Evolutionary conservation across 1,140 invertebrate species (phyloP).

Genomic region (Grapholita molesta): DNA sequence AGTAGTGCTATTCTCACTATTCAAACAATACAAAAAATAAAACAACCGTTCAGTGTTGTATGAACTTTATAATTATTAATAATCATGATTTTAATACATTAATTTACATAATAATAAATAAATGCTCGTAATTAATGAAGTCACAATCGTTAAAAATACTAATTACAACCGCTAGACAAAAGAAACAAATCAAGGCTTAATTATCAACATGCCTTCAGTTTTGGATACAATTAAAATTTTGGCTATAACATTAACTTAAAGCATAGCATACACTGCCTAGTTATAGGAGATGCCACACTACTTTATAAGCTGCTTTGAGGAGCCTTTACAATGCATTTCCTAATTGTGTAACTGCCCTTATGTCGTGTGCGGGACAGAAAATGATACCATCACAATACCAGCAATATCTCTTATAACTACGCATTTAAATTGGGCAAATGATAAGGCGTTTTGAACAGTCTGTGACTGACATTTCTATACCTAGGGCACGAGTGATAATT

Average conservation of each 20-base stretch:
- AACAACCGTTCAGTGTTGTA: constrained; percentile 32
- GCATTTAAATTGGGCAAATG: background rate
- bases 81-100: constrained; percentile 71
- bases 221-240: background rate
- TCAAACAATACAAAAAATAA: background rate
- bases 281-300: background rate
- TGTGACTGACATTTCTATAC: background rate
- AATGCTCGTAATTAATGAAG: constrained; percentile 61
- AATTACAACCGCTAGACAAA: constrained; percentile 39
- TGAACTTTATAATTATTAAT: constrained; percentile 68
- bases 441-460: background rate
- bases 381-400: too few species aligned
- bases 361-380: too few species aligned
- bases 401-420: background rate
- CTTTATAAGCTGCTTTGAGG: background rate
- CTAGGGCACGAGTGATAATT: background rate
- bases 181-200: background rate
- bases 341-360: background rate
- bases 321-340: background rate
- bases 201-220: background rate
- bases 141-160: constrained; percentile 54
- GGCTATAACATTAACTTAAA: background rate
- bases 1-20: too few species aligned
- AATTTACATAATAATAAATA: constrained; percentile 70
- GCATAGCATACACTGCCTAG: background rate